Conservation (phyloP, 2,797 vertebrate genomes). For the Coregonus sp. region DNA sequence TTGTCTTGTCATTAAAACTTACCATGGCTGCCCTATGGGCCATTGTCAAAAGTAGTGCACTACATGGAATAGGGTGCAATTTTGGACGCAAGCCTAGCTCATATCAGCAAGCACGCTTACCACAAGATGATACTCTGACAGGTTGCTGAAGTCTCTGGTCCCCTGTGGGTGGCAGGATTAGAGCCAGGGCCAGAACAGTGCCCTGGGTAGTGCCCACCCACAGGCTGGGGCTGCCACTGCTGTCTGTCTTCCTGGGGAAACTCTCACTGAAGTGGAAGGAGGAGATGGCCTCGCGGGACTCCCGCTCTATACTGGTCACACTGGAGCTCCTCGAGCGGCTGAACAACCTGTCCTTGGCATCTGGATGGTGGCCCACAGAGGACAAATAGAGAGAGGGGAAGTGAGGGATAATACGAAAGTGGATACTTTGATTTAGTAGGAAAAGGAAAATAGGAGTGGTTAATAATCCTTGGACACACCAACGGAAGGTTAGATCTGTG, state of each 20-base stretch:
- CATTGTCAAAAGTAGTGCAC: not conserved
- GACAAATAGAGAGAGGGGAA: constrained; percentile 12
- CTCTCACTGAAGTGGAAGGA: constrained; percentile 93
- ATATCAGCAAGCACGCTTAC: constrained; percentile 68
- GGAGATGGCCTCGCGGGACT: constrained; percentile 92
- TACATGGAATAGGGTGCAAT: not conserved
- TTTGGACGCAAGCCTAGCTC: not conserved
- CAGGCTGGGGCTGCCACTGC: constrained; percentile 79
- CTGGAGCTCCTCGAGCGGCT: constrained; percentile 95
- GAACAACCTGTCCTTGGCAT: constrained; percentile 92
- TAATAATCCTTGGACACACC: constrained; percentile 21
- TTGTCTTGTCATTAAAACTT: not conserved
- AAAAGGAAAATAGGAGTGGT: constrained; percentile 14
- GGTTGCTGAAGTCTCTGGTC: constrained; percentile 91
- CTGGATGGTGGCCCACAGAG: constrained; percentile 63
- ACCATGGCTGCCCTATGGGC: not conserved
- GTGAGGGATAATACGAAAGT: constrained; percentile 3
- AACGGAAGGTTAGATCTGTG: constrained; percentile 23
- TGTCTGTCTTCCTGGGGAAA: constrained; percentile 85
- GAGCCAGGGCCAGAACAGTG: constrained; percentile 83
- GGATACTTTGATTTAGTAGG: not conserved
- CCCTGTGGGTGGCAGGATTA: constrained; percentile 85
- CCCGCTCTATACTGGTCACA: constrained; percentile 95
- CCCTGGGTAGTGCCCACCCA: constrained; percentile 94
- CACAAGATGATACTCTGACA: constrained; percentile 88